Conservation (phyloP, 2,888 invertebrate species). For the Erannis defoliaria region DNA sequence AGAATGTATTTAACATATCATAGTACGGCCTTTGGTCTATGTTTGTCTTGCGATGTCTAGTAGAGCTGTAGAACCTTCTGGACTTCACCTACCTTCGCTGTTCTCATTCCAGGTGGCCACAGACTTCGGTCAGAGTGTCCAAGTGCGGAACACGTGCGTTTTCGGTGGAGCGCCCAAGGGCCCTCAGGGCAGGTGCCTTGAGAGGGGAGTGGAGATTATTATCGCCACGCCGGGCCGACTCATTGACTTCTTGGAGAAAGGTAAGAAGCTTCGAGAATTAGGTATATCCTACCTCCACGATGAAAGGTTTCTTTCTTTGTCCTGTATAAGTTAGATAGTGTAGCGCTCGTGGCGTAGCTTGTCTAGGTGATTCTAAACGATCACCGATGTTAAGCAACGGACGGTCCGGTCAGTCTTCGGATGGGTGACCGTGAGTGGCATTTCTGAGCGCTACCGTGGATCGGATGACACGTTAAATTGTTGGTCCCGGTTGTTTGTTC, state of each 20-base stretch:
- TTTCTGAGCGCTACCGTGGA: too few species aligned
- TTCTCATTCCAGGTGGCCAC: slow-evolving; percentile 90
- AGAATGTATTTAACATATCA: too few species aligned
- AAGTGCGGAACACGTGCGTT: slow-evolving; percentile 96
- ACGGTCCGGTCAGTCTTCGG: too few species aligned
- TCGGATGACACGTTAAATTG: too few species aligned
- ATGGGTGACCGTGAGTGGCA: too few species aligned
- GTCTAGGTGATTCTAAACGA: too few species aligned
- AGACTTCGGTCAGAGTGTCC: slow-evolving; percentile 96
- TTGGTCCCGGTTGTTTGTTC: too few species aligned
- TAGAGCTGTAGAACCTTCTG: not conserved
- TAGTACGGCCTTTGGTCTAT: too few species aligned
- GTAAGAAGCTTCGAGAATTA: slow-evolving; percentile 49
- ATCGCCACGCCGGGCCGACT: slow-evolving; percentile 98
- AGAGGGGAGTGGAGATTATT: slow-evolving; percentile 96
- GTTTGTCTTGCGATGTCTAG: not conserved
- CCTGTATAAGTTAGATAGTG: too few species aligned
- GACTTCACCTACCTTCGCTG: not conserved
- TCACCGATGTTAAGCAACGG: too few species aligned
- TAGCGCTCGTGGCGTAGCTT: too few species aligned
- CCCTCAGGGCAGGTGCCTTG: slow-evolving; percentile 94
- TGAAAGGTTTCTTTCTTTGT: too few species aligned
- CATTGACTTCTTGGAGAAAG: slow-evolving; percentile 96
- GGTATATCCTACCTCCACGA: not conserved
- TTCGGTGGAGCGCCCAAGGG: slow-evolving; percentile 99